Percentiles rank a stretch among this genome's conserved stretches.
Evolutionary conservation across 2,888 invertebrate genomes (phyloP).

Genomic region (Beris morrisii): DNA sequence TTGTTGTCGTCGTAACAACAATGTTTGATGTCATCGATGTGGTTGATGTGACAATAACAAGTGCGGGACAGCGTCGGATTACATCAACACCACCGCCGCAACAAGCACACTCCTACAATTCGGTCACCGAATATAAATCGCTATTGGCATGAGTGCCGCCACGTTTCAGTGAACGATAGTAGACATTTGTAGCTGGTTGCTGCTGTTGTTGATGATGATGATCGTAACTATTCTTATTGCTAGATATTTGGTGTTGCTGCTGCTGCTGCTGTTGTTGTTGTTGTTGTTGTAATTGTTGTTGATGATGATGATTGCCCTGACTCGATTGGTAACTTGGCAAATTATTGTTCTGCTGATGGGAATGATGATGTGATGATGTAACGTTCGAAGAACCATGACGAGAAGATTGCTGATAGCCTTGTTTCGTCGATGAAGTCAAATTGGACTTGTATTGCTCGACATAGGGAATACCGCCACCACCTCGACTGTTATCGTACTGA

Average conservation of each 20-base stretch:
- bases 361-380: slow-evolving; percentile 44
- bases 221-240: slow-evolving; percentile 36
- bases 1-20: slow-evolving; percentile 42
- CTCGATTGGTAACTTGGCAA: slow-evolving; percentile 32
- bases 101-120: slow-evolving; percentile 62
- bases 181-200: slow-evolving; percentile 42
- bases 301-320: slow-evolving; percentile 36
- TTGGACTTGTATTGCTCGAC: slow-evolving; percentile 49
- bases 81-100: slow-evolving; percentile 57
- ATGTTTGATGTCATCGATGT: slow-evolving; percentile 21
- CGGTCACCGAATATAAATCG: slow-evolving; percentile 75
- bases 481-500: slow-evolving; percentile 31
- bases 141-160: slow-evolving; percentile 57
- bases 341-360: slow-evolving; percentile 33
- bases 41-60: slow-evolving; percentile 41
- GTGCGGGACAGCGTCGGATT: slow-evolving; percentile 48
- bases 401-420: slow-evolving; percentile 35
- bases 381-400: slow-evolving; percentile 42
- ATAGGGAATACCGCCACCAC: slow-evolving; percentile 43
- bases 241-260: slow-evolving; percentile 34
- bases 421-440: slow-evolving; percentile 31
- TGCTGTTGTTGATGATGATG: slow-evolving; percentile 22
- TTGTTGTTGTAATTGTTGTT: slow-evolving; percentile 40
- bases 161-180: slow-evolving; percentile 59
- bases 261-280: slow-evolving; percentile 43